Evolutionary conservation across 2,797 vertebrate species (phyloP).

Genomic region (Peromyscus melanophrys): DNA sequence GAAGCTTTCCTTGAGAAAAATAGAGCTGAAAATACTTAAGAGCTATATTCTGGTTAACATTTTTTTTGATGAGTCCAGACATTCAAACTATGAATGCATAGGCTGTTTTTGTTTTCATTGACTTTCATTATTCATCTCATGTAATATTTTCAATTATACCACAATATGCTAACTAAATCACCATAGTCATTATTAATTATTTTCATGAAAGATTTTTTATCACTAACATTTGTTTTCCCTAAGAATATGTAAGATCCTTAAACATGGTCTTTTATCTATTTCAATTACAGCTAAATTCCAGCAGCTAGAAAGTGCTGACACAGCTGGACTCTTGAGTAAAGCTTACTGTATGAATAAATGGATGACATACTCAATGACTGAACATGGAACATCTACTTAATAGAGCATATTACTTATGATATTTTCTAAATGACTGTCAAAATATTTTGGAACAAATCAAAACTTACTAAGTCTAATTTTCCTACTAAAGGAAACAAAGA

Average conservation of each 20-base stretch:
- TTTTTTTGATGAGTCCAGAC: neutral
- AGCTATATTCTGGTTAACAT: constrained; percentile 8
- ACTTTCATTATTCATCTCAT: constrained; percentile 27
- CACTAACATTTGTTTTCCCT: neutral
- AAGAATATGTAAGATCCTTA: constrained; percentile 19
- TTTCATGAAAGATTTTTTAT: neutral
- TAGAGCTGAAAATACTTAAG: neutral
- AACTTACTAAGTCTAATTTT: constrained; percentile 45
- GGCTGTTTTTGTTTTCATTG: constrained; percentile 34
- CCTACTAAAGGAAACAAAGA: constrained; percentile 46
- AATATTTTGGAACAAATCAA: constrained; percentile 61
- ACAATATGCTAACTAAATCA: neutral
- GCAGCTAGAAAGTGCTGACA: neutral
- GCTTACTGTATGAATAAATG: constrained; percentile 1
- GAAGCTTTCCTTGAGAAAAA: constrained; percentile 69
- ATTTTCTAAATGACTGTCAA: constrained; percentile 59
- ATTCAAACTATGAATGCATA: neutral
- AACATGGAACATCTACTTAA: constrained; percentile 25
- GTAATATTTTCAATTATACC: neutral
- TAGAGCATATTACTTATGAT: constrained; percentile 20
- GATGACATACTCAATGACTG: constrained; percentile 23
- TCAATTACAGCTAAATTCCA: neutral
- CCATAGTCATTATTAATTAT: neutral
- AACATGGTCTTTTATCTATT: constrained; percentile 15
- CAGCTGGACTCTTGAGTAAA: constrained; percentile 6